Base-by-base conservation (phyloP, 2,113 vertebrate genomes). In the Chionis minor region DNA sequence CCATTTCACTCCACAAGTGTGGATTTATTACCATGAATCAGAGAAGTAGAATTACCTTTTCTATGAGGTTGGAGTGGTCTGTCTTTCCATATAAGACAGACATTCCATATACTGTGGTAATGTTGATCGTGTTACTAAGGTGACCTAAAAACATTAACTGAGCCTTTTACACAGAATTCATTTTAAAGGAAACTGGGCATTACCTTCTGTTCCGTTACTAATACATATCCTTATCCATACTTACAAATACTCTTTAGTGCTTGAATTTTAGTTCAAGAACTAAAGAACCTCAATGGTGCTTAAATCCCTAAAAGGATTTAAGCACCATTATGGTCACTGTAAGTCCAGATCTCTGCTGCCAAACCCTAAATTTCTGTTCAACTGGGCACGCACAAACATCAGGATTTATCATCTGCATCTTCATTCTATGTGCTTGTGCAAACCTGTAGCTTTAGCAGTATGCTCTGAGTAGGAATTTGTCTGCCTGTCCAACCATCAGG, bases 11-110 rank as follows among this genome's bases (percentile, higher is more conserved):
- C 61, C 45, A 80, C 61, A 84, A 95, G 72, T 82, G 75, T 91
- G 83, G 78, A 95, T 97, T 97, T 97, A 96, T 94, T 94, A 70
- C 62, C 44, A 69, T 97, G 96, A 97, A 78, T 97, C 96, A 97
- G 87, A 94, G 82, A 96, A 97, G 87, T 72, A 95, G 88, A 97
- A 98, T 97, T 97, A 96, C 94, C 92, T 97, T 94, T 97, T 93
- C 88, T 44, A 81, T 95, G 92, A 96, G 78, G 63, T 83, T 90
- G 82, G 71, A 44, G 52, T 95, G 88, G 92, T 97, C 74, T 95
- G 81, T 95, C 65, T 96, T 97, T 95, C 96, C 92, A 80, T 92
- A 90, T 91, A 84, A 87, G 93, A 96, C 44, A 66, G 63, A 66
- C 63, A 66, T 66, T 66, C 63, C 63, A 33, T 66, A 66, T 93